Evolutionary conservation across 2,797 vertebrate species (phyloP), one percentile per base, ranked within the genome.

Genomic region (Alcedo quadribrachys): DNA sequence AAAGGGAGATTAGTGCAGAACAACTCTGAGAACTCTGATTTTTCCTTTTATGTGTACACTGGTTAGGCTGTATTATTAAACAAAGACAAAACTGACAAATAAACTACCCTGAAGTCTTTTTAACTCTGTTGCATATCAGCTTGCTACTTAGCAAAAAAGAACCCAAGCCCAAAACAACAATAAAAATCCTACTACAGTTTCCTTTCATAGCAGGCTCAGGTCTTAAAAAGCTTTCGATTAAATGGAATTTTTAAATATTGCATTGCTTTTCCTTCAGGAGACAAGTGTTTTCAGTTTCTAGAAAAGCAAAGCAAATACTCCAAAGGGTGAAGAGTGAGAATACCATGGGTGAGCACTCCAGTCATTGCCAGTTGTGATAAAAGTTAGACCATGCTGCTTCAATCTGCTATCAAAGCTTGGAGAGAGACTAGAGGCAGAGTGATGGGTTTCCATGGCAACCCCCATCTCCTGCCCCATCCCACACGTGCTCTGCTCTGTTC

Each of bases 51-150:
- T 86, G 10, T 33, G 6, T 84, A 33, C 18, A 33, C 14, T 75
- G 32, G 19, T 89, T 85, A 76, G 42, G 32, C 35, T 66, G 14
- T 48, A 18, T 65, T 80, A 48, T 89, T 57, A 78, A 94, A 75
- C 35, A 42, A 85, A 80, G 17, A n/a, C n/a, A n/a, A n/a, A n/a
- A 10, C 24, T 93, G 79, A 89, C 83, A 95, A 81, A 82, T 60
- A 58, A 89, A 93, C 85, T 65, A 69, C 43, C 37, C 46, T 73
- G 42, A 75, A 81, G 65, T 32, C 17, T 53, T 86, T 51, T 63
- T 42, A 25, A 55, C 70, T 85, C 15, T 63, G 9, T 71, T 33
- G 12, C 27, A 7, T 65, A 78, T 68, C 69, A 87, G 27, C 37
- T 48, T 87, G 9, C 32, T 82, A 32, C 48, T 76, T 69, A 40